A percentile compares a stretch with the other conserved stretches of the same genome.
Evolutionary conservation across 2,113 vertebrate species (phyloP).

Genomic region (Protomyctophum bolini): DNA sequence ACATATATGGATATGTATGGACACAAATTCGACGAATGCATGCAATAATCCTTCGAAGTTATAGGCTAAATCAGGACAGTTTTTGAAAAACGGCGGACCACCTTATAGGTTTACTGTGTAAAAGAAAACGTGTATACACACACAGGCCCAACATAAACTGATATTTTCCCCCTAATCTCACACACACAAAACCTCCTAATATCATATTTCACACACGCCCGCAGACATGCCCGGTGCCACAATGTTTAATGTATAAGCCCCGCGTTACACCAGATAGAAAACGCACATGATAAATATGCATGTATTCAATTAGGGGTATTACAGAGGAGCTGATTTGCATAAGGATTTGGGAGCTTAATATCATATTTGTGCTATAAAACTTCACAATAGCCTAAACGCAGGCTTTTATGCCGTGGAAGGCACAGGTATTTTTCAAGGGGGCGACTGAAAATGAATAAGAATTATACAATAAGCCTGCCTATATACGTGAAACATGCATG

Average conservation of each 20-base stretch:
- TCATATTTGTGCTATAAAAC: constrained; percentile 80
- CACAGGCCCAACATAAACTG: constrained; percentile 49
- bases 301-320: constrained; percentile 85
- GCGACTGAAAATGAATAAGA: background rate
- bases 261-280: constrained; percentile 73
- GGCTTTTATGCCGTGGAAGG: constrained; percentile 35
- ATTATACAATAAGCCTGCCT: background rate
- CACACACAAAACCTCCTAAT: constrained; percentile 71
- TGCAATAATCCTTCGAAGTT: constrained; percentile 10
- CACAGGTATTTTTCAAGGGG: constrained; percentile 10
- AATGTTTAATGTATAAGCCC: constrained; percentile 84
- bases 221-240: constrained; percentile 72
- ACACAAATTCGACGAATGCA: constrained; percentile 18
- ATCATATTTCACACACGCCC: constrained; percentile 79
- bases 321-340: constrained; percentile 80
- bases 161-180: constrained; percentile 66
- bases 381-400: constrained; percentile 72
- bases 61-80: constrained; percentile 33
- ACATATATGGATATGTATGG: background rate
- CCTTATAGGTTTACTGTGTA: background rate
- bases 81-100: constrained; percentile 30
- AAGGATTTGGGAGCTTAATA: constrained; percentile 78
- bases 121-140: background rate
- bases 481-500: background rate
- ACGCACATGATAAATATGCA: constrained; percentile 83